These are phyloP conservation scores for Nymphalis io DNA, from an alignment of 1,140 invertebrate species.

Conservation along the genomic window DNA sequence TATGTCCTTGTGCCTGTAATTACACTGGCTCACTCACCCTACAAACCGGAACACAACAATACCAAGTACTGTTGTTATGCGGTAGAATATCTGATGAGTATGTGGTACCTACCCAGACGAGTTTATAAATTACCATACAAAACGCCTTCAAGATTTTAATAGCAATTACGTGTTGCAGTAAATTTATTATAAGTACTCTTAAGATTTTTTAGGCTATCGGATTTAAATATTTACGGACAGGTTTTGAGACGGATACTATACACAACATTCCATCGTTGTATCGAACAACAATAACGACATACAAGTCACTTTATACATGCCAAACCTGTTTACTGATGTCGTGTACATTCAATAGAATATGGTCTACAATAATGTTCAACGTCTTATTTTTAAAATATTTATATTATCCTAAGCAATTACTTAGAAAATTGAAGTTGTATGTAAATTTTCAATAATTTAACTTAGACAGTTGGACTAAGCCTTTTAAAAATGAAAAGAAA, in stretches of 20 bases:
- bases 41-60: too few relatives aligned
- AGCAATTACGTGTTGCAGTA: background rate
- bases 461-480: too few relatives aligned
- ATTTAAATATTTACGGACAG: constrained; percentile 5
- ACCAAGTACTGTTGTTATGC: too few relatives aligned
- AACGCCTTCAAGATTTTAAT: background rate
- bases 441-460: too few relatives aligned
- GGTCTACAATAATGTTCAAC: background rate
- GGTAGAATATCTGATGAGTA: too few relatives aligned
- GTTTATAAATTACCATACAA: too few relatives aligned
- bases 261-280: constrained; percentile 1
- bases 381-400: background rate
- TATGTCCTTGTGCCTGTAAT: too few relatives aligned
- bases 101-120: too few relatives aligned
- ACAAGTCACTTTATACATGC: background rate
- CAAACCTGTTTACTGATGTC: constrained; percentile 2
- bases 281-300: constrained; percentile 3
- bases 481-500: too few relatives aligned
- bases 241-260: background rate
- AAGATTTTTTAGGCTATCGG: background rate
- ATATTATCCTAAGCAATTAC: background rate
- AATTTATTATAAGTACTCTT: background rate
- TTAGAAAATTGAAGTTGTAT: too few relatives aligned
- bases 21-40: too few relatives aligned
- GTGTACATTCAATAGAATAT: background rate